Conservation (phyloP, 2,113 vertebrate species). For the Pan paniscus region DNA sequence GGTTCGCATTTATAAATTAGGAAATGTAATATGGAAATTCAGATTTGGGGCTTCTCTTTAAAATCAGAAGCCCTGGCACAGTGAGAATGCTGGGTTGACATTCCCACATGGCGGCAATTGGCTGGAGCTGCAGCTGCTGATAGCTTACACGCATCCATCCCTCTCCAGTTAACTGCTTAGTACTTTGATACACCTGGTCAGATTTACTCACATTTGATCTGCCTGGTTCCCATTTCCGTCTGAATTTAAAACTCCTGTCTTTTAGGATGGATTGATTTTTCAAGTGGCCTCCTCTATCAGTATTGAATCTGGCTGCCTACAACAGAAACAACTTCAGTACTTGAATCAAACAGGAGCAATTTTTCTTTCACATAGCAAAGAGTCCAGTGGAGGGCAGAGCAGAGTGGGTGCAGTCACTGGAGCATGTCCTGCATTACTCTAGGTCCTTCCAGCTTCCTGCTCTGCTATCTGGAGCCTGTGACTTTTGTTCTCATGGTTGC, state of each 20-base stretch:
- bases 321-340: neutral
- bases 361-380: neutral
- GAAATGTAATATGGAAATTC: neutral
- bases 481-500: neutral
- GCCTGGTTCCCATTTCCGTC: neutral
- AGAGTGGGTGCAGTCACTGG: neutral
- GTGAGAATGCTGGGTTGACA: neutral
- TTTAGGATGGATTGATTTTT: neutral
- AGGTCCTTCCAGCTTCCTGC: neutral
- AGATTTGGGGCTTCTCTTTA: neutral
- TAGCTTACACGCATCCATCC: rapidly evolving
- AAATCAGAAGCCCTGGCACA: neutral
- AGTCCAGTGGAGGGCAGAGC: neutral
- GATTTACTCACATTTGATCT: neutral
- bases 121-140: neutral
- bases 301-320: neutral
- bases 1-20: neutral
- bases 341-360: neutral
- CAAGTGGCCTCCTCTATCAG: neutral
- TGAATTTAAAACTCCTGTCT: neutral
- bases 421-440: neutral
- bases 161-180: neutral
- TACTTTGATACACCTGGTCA: neutral
- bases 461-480: neutral
- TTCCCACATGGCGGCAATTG: neutral